These are phyloP conservation scores for Steinernema hermaphroditum DNA, from an alignment of 2,888 invertebrate species.

Conservation along the genomic window DNA sequence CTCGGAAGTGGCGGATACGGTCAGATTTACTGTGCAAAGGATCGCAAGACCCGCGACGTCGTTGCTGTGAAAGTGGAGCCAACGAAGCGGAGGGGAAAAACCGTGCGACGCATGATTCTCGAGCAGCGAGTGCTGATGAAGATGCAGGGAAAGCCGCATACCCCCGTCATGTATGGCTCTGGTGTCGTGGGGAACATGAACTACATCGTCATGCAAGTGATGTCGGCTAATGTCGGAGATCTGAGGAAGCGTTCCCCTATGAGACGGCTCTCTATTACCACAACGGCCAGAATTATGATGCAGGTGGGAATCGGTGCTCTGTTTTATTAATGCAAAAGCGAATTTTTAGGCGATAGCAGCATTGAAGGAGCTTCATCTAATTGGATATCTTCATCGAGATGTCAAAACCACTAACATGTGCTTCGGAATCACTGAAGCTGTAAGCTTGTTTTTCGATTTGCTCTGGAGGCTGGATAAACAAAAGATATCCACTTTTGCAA, in stretches of 20 bases:
- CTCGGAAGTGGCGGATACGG: constrained; percentile 55
- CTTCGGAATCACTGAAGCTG: constrained; percentile 47
- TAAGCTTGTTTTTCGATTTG: too few species aligned
- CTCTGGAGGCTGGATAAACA: too few species aligned
- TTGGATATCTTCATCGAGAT: constrained; percentile 57
- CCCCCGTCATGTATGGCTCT: constrained; percentile 48
- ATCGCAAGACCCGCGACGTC: constrained; percentile 42
- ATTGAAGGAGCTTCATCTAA: constrained; percentile 53
- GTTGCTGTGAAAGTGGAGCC: constrained; percentile 57
- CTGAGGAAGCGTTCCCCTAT: constrained; percentile 50
- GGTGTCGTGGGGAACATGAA: constrained; percentile 44
- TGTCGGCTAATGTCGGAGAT: constrained; percentile 57
- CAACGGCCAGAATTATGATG: constrained; percentile 46
- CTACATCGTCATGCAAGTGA: constrained; percentile 54
- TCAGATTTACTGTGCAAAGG: constrained; percentile 51
- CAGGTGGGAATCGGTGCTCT: constrained; percentile 40
- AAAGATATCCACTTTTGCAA: too few species aligned
- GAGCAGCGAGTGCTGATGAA: constrained; percentile 51
- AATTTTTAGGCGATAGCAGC: constrained; percentile 50
- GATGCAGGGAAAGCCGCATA: constrained; percentile 52
- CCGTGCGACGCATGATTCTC: constrained; percentile 51
- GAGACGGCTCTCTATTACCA: constrained; percentile 44
- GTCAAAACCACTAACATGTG: constrained; percentile 60
- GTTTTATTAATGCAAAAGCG: neutral
- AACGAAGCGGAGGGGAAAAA: constrained; percentile 44